Conservation (phyloP, 1,140 invertebrate genomes). For the Mya arenaria region DNA sequence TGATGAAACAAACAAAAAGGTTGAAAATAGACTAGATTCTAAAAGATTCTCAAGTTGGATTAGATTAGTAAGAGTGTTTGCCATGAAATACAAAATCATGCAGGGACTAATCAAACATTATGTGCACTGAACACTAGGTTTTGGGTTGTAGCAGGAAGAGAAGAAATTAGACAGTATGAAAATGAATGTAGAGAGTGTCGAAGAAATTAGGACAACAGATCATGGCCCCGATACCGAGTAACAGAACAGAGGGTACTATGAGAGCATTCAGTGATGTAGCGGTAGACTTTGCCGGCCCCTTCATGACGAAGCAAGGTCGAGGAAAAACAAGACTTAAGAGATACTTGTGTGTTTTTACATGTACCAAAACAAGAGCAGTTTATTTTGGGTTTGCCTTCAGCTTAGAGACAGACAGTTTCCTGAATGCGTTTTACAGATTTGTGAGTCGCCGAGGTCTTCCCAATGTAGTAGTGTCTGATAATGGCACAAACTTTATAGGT, state of each 20-base stretch:
- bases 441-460: constrained; percentile 11
- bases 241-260: not conserved
- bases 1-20: too few species aligned
- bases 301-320: constrained; percentile 19
- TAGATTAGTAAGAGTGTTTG: not conserved
- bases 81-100: constrained; percentile 11
- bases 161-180: constrained; percentile 1
- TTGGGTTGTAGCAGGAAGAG: not conserved
- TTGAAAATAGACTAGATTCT: not conserved
- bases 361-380: constrained; percentile 36
- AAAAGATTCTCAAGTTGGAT: not conserved
- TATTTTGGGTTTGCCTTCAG: constrained; percentile 57
- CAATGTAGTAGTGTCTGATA: constrained; percentile 31
- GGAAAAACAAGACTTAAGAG: constrained; percentile 5
- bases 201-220: constrained; percentile 17
- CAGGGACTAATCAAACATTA: constrained; percentile 5
- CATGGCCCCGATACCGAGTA: constrained; percentile 37
- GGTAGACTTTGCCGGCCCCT: constrained; percentile 49
- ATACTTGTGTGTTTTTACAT: constrained; percentile 42
- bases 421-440: constrained; percentile 56
- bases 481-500: constrained; percentile 64
- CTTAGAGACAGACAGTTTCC: constrained; percentile 50
- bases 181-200: not conserved
- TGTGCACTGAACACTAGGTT: not conserved
- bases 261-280: constrained; percentile 10